Conservation (phyloP, 2,113 vertebrate species). For the Prochilodus magdalenae region DNA sequence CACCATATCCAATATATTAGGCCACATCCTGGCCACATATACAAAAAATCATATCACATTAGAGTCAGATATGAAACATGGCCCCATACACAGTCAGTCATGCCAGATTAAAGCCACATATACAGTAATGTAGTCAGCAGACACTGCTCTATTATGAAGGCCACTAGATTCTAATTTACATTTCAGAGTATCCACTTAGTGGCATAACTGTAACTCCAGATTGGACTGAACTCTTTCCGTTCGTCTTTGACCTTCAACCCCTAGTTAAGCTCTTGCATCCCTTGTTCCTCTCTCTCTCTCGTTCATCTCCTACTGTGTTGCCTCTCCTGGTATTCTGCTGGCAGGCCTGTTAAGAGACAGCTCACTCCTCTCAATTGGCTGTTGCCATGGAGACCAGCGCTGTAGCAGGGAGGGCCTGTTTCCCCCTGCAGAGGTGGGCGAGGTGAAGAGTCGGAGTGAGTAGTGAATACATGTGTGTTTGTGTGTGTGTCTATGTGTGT, state of each 20-base stretch:
- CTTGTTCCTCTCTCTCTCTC: slow-evolving; percentile 3
- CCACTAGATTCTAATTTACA: not conserved
- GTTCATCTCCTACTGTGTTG: not conserved
- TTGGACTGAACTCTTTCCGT: not conserved
- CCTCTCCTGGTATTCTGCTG: slow-evolving; percentile 47
- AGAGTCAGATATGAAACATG: too few species aligned
- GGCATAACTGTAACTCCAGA: not conserved
- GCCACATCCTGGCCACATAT: not conserved
- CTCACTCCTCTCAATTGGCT: slow-evolving; percentile 48
- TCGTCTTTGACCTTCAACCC: slow-evolving; percentile 26
- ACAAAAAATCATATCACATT: not conserved
- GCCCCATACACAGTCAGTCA: too few species aligned
- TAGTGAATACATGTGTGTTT: slow-evolving; percentile 19
- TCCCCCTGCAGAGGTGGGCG: slow-evolving; percentile 56
- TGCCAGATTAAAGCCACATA: too few species aligned
- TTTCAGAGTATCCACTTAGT: not conserved
- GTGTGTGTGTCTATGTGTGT: slow-evolving; percentile 17
- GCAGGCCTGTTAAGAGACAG: slow-evolving; percentile 49
- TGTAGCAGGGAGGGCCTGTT: slow-evolving; percentile 58
- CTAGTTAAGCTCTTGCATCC: not conserved
- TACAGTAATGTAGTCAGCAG: not conserved
- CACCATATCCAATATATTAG: not conserved
- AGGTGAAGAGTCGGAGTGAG: slow-evolving; percentile 48
- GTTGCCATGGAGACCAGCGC: slow-evolving; percentile 60
- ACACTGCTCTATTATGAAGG: not conserved